Conservation (phyloP, 2,113 vertebrate genomes). For the Suncus etruscus region DNA sequence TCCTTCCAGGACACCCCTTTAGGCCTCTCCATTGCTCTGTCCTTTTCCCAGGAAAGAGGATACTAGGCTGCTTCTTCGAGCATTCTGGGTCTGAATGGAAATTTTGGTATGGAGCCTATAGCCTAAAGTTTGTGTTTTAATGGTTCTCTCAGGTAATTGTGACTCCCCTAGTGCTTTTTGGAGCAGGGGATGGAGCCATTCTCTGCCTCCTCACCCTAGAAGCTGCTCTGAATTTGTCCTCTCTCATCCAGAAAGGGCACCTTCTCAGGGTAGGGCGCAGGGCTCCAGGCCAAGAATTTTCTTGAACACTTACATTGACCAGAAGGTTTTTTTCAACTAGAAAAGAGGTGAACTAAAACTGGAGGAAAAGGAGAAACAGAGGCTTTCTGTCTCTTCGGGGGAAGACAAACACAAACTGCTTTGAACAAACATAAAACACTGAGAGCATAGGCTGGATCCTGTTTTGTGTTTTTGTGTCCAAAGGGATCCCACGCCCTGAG, state of each 20-base stretch:
- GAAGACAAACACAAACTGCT: neutral
- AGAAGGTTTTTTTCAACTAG: neutral
- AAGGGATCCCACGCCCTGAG: too few species aligned
- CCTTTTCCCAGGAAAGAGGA: fast-evolving
- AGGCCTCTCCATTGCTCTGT: neutral
- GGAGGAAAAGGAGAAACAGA: conserved; percentile 23
- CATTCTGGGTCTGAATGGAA: neutral
- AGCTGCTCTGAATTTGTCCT: fast-evolving
- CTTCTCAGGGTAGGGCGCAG: neutral
- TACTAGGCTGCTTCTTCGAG: neutral
- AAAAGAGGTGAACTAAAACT: conserved; percentile 9
- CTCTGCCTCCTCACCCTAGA: too few species aligned
- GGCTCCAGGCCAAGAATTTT: neutral
- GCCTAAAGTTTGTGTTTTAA: neutral
- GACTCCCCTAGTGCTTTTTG: neutral
- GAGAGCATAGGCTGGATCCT: neutral
- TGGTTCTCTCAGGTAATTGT: neutral
- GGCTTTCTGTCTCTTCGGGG: neutral
- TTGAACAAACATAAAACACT: neutral
- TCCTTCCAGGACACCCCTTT: neutral
- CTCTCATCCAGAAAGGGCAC: conserved; percentile 3
- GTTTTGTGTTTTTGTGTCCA: neutral
- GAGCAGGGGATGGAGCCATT: neutral
- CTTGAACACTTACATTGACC: neutral
- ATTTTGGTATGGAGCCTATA: neutral